Evolutionary conservation across 2,797 vertebrate genomes (phyloP).

Genomic region (Phoxinus dragarum): DNA sequence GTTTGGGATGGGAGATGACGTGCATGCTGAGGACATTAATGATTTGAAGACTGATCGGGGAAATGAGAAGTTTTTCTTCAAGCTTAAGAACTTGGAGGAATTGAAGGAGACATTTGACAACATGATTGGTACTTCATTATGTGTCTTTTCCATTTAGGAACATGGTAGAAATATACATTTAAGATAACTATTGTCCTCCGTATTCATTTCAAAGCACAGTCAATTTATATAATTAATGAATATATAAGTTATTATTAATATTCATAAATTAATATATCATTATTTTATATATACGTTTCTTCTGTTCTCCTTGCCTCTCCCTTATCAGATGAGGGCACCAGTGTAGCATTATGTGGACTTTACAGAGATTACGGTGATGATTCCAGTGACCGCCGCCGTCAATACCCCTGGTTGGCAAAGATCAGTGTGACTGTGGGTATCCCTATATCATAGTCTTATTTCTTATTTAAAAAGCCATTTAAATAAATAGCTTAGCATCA

Average conservation of each 20-base stretch:
- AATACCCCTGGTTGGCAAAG: slow-evolving; percentile 72
- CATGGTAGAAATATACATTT: not conserved
- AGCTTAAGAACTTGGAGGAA: slow-evolving; percentile 49
- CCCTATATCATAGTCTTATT: not conserved
- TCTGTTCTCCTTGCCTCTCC: not conserved
- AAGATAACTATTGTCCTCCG: not conserved
- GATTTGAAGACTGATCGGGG: slow-evolving; percentile 71
- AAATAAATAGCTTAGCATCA: not conserved
- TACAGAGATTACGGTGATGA: slow-evolving; percentile 55
- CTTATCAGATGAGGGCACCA: slow-evolving; percentile 68
- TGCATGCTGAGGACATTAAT: slow-evolving; percentile 64
- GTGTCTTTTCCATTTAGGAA: not conserved
- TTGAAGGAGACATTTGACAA: slow-evolving; percentile 67
- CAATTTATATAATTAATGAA: not conserved
- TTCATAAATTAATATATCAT: too few species aligned
- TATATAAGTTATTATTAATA: too few species aligned
- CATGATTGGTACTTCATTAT: slow-evolving; percentile 73
- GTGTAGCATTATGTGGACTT: slow-evolving; percentile 74
- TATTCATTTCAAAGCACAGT: not conserved
- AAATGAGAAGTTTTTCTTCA: slow-evolving; percentile 70
- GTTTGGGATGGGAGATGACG: slow-evolving; percentile 71
- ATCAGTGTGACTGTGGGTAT: slow-evolving; percentile 69
- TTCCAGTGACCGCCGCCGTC: not conserved
- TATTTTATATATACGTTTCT: not conserved
- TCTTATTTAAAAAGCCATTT: not conserved